Conservation (phyloP, 1,140 invertebrate species). For the Frieseomelitta varia region DNA sequence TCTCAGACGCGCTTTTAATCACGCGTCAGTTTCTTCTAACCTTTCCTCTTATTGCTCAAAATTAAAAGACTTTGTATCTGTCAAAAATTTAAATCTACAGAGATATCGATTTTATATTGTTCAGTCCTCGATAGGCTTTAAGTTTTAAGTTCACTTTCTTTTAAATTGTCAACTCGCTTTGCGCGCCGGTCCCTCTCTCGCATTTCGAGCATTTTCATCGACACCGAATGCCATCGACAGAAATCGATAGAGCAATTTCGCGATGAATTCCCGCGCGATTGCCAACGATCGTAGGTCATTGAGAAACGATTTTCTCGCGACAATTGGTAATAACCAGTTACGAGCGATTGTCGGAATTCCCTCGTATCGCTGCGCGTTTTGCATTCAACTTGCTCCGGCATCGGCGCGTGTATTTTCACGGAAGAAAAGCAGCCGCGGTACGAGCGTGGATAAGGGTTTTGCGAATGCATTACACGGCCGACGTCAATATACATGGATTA, state of each 20-base stretch:
- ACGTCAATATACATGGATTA: conserved; percentile 54
- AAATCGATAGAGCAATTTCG: neutral
- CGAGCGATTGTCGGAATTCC: conserved; percentile 26
- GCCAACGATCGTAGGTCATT: neutral
- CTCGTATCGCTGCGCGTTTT: neutral
- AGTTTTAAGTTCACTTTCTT: too few species aligned
- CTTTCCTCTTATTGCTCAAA: too few species aligned
- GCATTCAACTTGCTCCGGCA: neutral
- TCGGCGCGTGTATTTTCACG: conserved; percentile 35
- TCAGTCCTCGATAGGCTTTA: too few species aligned
- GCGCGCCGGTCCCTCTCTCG: neutral
- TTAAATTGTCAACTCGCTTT: neutral
- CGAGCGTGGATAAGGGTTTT: conserved; percentile 28
- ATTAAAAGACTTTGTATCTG: too few species aligned
- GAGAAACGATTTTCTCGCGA: neutral
- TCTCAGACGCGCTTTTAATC: too few species aligned
- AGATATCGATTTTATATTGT: too few species aligned
- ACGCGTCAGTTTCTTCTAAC: too few species aligned
- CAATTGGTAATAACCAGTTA: conserved; percentile 22
- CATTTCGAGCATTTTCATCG: neutral
- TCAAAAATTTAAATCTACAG: too few species aligned
- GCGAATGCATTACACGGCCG: conserved; percentile 57
- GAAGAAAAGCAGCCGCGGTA: conserved; percentile 27
- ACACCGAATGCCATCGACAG: neutral
- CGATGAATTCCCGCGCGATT: neutral